Conservation (phyloP, 2,888 invertebrate species). For the Icerya purchasi region DNA sequence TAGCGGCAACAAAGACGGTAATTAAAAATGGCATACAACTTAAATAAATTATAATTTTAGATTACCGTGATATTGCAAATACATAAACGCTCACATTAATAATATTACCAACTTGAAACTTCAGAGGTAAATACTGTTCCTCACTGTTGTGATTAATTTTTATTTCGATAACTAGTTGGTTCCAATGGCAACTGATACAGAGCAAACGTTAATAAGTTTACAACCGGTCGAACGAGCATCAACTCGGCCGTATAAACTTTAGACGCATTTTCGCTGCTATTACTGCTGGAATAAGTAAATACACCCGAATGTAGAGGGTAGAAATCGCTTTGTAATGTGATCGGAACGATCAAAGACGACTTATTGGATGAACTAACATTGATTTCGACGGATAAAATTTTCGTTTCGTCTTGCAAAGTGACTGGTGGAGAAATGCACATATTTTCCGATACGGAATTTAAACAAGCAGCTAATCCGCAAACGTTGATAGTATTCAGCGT, state of each 20-base stretch:
- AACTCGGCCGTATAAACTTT: not conserved
- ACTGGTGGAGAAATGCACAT: not conserved
- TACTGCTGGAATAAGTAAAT: not conserved
- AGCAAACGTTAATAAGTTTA: not conserved
- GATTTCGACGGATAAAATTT: not conserved
- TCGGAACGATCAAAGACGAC: not conserved
- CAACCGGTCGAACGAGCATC: not conserved
- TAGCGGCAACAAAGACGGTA: too few relatives aligned
- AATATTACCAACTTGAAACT: too few relatives aligned
- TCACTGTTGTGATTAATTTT: too few relatives aligned
- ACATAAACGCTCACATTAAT: too few relatives aligned
- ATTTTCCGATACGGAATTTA: not conserved
- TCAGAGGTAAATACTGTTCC: too few relatives aligned
- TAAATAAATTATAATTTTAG: too few relatives aligned
- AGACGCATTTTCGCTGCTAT: not conserved
- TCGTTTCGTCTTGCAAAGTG: not conserved
- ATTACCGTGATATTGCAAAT: too few relatives aligned
- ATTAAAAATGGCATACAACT: too few relatives aligned
- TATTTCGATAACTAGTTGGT: not conserved
- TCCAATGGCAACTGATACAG: not conserved
- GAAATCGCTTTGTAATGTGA: not conserved
- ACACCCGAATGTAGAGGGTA: not conserved
- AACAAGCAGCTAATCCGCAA: not conserved
- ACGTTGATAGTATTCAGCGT: not conserved
- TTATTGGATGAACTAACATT: not conserved